Evolutionary conservation across 2,888 invertebrate species (phyloP), one percentile per base, ranked within the genome.

Genomic region (Apamea anceps): DNA sequence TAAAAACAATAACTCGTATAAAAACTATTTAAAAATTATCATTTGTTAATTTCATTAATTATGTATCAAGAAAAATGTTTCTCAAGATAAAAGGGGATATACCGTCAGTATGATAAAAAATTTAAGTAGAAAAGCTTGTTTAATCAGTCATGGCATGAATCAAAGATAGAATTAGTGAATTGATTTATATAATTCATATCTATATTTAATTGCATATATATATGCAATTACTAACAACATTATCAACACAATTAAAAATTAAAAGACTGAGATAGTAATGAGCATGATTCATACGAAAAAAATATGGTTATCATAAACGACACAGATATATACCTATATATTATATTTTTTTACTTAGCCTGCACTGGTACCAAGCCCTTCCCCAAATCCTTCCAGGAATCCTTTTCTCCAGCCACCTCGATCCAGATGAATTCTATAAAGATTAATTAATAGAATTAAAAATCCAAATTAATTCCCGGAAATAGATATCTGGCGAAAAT

Each of bases 131-230:
- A 73, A 74, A 25, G 21, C 21, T 63, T 54, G 12, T 54, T 5
- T 63, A 32, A 63, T 32, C n/a, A 15, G 15, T 37, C 4, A 6
- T 37, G 15, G 13, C 15, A 76, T 66, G 83, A 82, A 75, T 76
- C 51, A n/a, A 57, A 57, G 25, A 57, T 25, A 57, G 10, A 57
- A 57, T 57, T n/a, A 0, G 10, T n/a, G 57, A 3, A 57, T n/a
- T 57, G 57, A 57, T 57, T 57, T 3, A 57, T 32, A 2, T 32
- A 32, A 32, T 2, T 32, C 2, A 32, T 32, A 32, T 2, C 32
- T 32, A 32, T 32, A 32, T 10, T 57, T 10, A 8, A 25, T 25
- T 57, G 21, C 25, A 25, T 25, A 12, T 37, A 6, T 32, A 18
- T 32, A 74, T 82, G n/a, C n/a, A n/a, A n/a, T n/a, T n/a, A n/a